Conservation (phyloP, 2,888 invertebrate species). For the Drosophila atroscutellata region DNA sequence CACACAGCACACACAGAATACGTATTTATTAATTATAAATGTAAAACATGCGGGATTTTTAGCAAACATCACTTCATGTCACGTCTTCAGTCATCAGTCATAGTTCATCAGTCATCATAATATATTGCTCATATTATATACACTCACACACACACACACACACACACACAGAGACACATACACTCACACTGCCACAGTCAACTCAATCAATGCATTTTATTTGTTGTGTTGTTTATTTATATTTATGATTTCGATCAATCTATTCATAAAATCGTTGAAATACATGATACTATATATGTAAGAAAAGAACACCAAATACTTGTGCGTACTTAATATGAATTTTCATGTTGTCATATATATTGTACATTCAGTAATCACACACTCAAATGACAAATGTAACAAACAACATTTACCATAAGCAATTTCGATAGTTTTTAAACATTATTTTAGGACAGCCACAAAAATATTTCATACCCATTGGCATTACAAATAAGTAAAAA, state of each 20-base stretch:
- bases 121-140: slow-evolving; percentile 13
- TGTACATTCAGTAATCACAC: slow-evolving; percentile 15
- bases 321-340: slow-evolving; percentile 14
- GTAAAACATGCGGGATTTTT: slow-evolving; percentile 9
- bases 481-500: slow-evolving; percentile 52
- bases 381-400: slow-evolving; percentile 11
- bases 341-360: slow-evolving; percentile 25
- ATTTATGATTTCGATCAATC: slow-evolving; percentile 18
- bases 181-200: slow-evolving; percentile 38
- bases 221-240: slow-evolving; percentile 6
- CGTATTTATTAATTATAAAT: slow-evolving; percentile 29
- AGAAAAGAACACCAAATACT: slow-evolving; percentile 32
- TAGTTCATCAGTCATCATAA: slow-evolving; percentile 19
- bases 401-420: slow-evolving; percentile 24
- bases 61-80: slow-evolving; percentile 48
- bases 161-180: not conserved
- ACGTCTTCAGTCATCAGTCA: slow-evolving; percentile 42
- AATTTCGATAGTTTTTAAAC: slow-evolving; percentile 35
- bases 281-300: slow-evolving; percentile 17
- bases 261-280: slow-evolving; percentile 26
- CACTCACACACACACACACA: slow-evolving; percentile 12
- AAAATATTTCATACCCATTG: slow-evolving; percentile 65
- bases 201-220: slow-evolving; percentile 24
- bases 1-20: slow-evolving; percentile 32
- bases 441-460: slow-evolving; percentile 67